These are phyloP conservation scores for Heterocephalus glaber DNA, from an alignment of 2,113 vertebrate species.

Conservation along the genomic window DNA sequence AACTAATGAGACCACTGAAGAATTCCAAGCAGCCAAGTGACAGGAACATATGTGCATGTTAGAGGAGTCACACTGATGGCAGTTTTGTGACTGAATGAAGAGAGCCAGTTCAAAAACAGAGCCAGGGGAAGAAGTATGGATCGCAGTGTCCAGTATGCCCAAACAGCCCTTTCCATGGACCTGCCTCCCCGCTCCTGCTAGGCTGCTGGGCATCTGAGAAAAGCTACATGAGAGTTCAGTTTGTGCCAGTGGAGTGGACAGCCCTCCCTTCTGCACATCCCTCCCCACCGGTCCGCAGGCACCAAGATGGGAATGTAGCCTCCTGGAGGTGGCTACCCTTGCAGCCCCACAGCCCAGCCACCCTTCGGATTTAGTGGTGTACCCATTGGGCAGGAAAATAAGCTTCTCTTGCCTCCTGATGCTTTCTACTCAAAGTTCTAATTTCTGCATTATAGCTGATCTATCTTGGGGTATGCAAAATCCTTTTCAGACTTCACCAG, in stretches of 20 bases:
- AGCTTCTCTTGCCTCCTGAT: background rate
- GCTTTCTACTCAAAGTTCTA: background rate
- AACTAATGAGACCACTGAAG: conserved; percentile 5
- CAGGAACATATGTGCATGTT: background rate
- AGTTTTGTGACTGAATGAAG: conserved; percentile 9
- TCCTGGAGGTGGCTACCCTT: background rate
- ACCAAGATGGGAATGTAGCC: background rate
- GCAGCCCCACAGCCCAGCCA: too few species aligned
- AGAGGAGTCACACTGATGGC: conserved; percentile 11
- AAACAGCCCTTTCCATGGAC: background rate
- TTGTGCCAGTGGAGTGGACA: background rate
- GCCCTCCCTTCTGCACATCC: background rate
- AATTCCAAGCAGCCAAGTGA: conserved; percentile 40
- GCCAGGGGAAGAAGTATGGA: background rate
- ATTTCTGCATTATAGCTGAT: background rate
- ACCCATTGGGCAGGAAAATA: background rate
- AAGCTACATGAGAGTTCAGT: background rate
- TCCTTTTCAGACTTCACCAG: background rate
- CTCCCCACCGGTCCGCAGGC: background rate
- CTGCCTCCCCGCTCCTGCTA: background rate
- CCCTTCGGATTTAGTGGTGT: background rate
- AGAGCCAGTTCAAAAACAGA: background rate
- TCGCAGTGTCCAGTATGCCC: background rate
- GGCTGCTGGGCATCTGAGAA: background rate
- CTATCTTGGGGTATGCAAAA: background rate